These are phyloP conservation scores for Myotis myotis DNA, from an alignment of 2,797 vertebrate genomes.

Conservation along the genomic window DNA sequence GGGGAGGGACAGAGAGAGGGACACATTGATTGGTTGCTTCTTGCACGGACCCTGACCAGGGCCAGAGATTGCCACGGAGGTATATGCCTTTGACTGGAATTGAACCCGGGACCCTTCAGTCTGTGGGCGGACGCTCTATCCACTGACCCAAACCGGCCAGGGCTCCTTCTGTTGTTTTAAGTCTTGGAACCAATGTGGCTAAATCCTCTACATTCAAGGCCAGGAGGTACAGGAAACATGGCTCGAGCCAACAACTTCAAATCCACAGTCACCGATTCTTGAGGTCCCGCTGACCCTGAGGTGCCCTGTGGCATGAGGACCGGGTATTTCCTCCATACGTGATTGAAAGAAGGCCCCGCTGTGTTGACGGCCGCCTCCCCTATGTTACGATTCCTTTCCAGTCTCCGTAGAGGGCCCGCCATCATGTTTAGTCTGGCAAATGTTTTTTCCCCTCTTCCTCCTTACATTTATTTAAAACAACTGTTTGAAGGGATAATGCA, in stretches of 20 bases:
- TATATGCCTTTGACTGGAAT: too few relatives aligned
- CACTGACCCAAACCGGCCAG: too few relatives aligned
- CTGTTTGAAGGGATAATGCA: background rate
- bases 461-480: background rate
- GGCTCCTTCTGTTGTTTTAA: background rate
- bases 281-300: rapidly evolving
- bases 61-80: too few relatives aligned
- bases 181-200: background rate
- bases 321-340: too few relatives aligned
- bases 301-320: too few relatives aligned
- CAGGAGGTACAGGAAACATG: background rate
- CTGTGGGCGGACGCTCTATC: too few relatives aligned
- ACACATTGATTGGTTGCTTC: too few relatives aligned
- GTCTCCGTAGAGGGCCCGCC: background rate
- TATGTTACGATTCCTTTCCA: background rate
- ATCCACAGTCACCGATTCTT: background rate
- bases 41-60: too few relatives aligned
- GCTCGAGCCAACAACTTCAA: background rate
- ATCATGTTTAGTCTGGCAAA: background rate
- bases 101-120: too few relatives aligned
- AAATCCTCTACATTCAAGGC: background rate
- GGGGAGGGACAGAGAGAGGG: too few relatives aligned
- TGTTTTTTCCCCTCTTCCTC: background rate
- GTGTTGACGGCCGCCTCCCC: background rate
- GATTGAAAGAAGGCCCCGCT: rapidly evolving